These are phyloP conservation scores for Yponomeuta cagnagella DNA, from an alignment of 2,888 invertebrate species.

Conservation along the genomic window DNA sequence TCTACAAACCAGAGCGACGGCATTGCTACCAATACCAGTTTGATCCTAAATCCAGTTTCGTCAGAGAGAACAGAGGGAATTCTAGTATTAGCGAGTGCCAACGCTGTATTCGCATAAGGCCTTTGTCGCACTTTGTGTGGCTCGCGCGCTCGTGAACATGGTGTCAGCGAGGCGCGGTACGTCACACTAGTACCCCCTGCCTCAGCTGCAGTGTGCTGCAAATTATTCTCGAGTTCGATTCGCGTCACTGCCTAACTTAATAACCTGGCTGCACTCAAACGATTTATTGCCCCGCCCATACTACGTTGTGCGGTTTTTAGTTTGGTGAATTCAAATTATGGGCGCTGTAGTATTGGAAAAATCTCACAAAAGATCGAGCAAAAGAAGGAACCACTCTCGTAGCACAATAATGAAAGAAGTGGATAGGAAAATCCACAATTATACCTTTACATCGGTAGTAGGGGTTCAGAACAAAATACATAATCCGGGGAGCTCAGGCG, in stretches of 20 bases:
- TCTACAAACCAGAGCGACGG: too few relatives aligned
- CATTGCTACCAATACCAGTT: too few relatives aligned
- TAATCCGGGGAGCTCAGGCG: conserved; percentile 44
- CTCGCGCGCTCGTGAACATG: background rate
- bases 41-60: too few relatives aligned
- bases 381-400: conserved; percentile 18
- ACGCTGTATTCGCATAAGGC: background rate
- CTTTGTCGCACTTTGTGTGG: conserved; percentile 1
- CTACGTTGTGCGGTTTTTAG: background rate
- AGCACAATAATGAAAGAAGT: conserved; percentile 51
- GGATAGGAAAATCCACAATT: conserved; percentile 65
- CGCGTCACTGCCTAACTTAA: conserved; percentile 10
- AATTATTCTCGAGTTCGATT: conserved; percentile 13
- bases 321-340: background rate
- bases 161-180: background rate
- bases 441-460: conserved; percentile 62
- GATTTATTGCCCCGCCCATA: conserved; percentile 4
- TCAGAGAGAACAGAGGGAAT: too few relatives aligned
- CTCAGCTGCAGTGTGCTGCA: background rate
- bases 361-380: conserved; percentile 3
- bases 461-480: conserved; percentile 65
- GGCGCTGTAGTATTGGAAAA: background rate
- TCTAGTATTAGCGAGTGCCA: background rate
- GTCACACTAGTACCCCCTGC: background rate
- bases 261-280: background rate